Evolutionary conservation across 2,888 invertebrate species (phyloP).

Genomic region (Agonopterix arenella): DNA sequence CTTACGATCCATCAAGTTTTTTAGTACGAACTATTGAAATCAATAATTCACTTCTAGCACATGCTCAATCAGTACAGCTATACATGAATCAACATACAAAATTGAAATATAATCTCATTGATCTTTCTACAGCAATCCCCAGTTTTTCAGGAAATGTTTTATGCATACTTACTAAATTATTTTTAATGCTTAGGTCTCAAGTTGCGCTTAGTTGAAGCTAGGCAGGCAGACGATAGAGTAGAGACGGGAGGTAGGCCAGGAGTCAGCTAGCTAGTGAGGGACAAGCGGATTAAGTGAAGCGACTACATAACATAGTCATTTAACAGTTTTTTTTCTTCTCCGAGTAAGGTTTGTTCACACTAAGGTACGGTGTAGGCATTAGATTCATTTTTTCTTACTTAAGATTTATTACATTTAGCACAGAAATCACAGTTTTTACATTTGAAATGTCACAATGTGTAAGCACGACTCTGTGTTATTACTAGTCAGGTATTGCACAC

Average conservation of each 20-base stretch:
- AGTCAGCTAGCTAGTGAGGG: slow-evolving; percentile 64
- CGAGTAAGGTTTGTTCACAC: slow-evolving; percentile 52
- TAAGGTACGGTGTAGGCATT: slow-evolving; percentile 62
- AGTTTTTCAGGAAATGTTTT: slow-evolving; percentile 3
- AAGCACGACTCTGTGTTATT: slow-evolving; percentile 22
- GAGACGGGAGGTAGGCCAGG: slow-evolving; percentile 46
- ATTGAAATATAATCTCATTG: no score
- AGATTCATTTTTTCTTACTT: slow-evolving; percentile 26
- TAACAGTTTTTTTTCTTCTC: slow-evolving; percentile 36
- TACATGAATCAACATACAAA: no score
- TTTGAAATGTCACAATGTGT: slow-evolving; percentile 35
- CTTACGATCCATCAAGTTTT: no score
- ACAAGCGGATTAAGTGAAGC: slow-evolving; percentile 61
- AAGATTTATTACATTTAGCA: slow-evolving; percentile 25
- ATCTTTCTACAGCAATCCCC: slow-evolving; percentile 1
- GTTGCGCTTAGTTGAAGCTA: slow-evolving; percentile 71
- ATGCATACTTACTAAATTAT: slow-evolving; percentile 20
- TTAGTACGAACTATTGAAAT: no score
- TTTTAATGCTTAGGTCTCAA: slow-evolving; percentile 73
- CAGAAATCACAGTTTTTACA: slow-evolving; percentile 64
- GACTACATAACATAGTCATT: slow-evolving; percentile 42
- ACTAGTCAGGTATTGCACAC: slow-evolving; percentile 14
- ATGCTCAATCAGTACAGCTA: no score
- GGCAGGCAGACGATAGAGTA: slow-evolving; percentile 68
- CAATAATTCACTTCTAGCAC: no score